These are phyloP conservation scores for Ridgeia piscesae DNA, from an alignment of 1,140 invertebrate species.

Conservation along the genomic window DNA sequence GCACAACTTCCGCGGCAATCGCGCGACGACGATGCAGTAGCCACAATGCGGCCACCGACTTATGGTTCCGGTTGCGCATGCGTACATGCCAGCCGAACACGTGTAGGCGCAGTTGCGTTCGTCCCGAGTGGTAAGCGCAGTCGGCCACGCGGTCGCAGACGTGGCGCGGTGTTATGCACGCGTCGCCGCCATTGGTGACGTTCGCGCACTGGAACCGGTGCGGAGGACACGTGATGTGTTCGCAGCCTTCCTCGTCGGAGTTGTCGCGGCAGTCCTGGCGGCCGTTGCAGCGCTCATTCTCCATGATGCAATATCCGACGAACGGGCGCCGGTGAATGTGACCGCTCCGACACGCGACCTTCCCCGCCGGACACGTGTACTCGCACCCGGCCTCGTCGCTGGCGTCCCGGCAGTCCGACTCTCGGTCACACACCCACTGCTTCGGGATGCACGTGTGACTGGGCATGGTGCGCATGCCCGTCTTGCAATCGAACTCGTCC, in stretches of 20 bases:
- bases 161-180: neutral
- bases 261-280: constrained; percentile 25
- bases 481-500: constrained; percentile 24
- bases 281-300: constrained; percentile 26
- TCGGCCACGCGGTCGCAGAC: constrained; percentile 14
- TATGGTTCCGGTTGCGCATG: constrained; percentile 11
- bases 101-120: constrained; percentile 17
- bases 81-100: neutral
- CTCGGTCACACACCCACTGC: constrained; percentile 8
- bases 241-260: constrained; percentile 14
- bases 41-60: neutral
- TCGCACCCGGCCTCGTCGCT: neutral
- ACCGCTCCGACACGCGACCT: constrained; percentile 9
- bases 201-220: neutral
- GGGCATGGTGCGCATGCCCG: neutral
- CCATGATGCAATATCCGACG: constrained; percentile 24
- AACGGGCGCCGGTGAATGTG: constrained; percentile 7
- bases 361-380: neutral
- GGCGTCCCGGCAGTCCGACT: constrained; percentile 16
- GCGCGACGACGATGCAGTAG: neutral
- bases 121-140: constrained; percentile 9
- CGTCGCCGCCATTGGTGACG: neutral
- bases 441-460: constrained; percentile 13
- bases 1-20: neutral
- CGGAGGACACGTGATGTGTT: constrained; percentile 8